phyloP scores from a whole-genome alignment of 2,888 invertebrate species.

The Diogma glabrata region DNA sequence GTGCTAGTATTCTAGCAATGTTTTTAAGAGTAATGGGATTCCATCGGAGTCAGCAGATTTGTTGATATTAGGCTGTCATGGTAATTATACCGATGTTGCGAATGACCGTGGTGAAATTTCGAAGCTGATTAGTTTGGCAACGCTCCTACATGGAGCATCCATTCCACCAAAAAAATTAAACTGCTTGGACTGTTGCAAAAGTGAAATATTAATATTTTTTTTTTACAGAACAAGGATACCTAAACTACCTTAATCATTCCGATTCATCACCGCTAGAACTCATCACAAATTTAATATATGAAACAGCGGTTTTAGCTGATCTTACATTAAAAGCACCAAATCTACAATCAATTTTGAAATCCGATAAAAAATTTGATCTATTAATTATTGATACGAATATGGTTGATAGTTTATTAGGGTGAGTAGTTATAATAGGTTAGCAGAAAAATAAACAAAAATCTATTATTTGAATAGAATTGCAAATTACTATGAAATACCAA shows the following conservation, averaged over 20 bases:
- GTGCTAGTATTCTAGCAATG: no score
- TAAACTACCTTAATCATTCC: conserved; percentile 15
- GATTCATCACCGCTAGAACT: conserved; percentile 31
- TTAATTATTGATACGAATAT: conserved; percentile 38
- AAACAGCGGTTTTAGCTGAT: conserved; percentile 32
- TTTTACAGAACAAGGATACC: not conserved
- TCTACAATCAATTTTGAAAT: conserved; percentile 26
- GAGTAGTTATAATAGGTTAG: conserved; percentile 13
- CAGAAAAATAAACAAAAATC: not conserved
- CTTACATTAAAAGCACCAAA: conserved; percentile 27
- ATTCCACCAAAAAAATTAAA: not conserved
- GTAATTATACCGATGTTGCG: no score
- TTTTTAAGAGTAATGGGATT: no score
- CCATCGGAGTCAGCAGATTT: no score
- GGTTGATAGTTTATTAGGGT: conserved; percentile 38
- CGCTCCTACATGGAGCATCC: no score
- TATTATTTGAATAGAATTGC: conserved; percentile 23
- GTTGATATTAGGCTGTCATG: no score
- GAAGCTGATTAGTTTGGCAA: no score
- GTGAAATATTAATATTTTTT: no score
- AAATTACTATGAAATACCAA: conserved; percentile 31
- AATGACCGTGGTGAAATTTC: no score
- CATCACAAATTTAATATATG: conserved; percentile 32
- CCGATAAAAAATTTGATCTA: conserved; percentile 30
- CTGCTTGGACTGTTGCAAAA: not conserved